Base-by-base conservation (phyloP, 2,888 invertebrate species). In the Lapara coniferarum region DNA sequence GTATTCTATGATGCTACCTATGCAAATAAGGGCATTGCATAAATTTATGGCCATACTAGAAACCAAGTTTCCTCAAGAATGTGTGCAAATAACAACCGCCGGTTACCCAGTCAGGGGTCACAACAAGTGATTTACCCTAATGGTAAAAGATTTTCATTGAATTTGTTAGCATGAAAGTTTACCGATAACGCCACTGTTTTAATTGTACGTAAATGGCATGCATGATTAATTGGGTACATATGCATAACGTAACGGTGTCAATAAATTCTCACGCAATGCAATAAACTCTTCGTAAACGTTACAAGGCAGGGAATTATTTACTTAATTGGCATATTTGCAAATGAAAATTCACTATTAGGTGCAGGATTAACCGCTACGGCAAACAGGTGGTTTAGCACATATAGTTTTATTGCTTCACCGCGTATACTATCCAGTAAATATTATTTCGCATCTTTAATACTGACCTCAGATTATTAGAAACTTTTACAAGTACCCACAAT, bases 1-100 rank as follows among this genome's bases (percentile, higher is more conserved):
- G 81, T 82, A 83, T 82, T 84, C 78, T 80, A 86, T 82, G 80
- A 77, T 79, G 77, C 79, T 83, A 81, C 79, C 82, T 83, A 86
- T 85, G 83, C 80, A 85, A 88, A 88, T 85, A 85, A 85, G 81
- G 79, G 78, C 79, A 83, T 85, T 85, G 85, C 84, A 87, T 88
- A 86, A 83, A 85, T 86, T 84, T 84, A 80, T 84, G 76, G 77
- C 72, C 70, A 78, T 81, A 77, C 75, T 78, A 71, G 71, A 73
- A 75, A 71, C 69, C 74, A 78, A 37, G 80, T 79, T 78, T 79
- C 75, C 78, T 81, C 74, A 72, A 80, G 77, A 78, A 80, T 81
- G 76, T 79, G 74, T 79, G 74, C 78, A 37, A 37, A 56, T 46
- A 44, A 63, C 52, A 44, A 46, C 44, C 25, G 25, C 59, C 16